Evolutionary conservation across 2,113 vertebrate genomes (phyloP), one percentile per base, ranked within the genome.

Genomic region (Thamnaconus septentrionalis): DNA sequence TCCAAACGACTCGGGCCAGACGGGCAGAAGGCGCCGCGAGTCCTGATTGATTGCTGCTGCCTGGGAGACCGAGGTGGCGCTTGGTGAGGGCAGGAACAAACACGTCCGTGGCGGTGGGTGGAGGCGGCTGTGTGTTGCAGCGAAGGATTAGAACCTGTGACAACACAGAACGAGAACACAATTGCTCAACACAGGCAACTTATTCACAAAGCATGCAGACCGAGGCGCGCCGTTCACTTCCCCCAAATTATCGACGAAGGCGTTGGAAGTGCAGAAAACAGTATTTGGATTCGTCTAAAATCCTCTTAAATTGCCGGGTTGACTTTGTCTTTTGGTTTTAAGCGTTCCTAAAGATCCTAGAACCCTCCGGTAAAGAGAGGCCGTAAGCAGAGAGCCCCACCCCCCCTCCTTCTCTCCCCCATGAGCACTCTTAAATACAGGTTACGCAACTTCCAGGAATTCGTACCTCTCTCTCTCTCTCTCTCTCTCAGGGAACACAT

Each of bases 401-500:
- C 18, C 18, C 18, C 18, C 18, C 18, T 31, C 18, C 18, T 31
- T 31, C 18, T 31, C 43, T 63, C 55, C 31, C 49, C 49, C 31
- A 53, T 41, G 59, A 4, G 53, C 56, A 64, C 69, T 10, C 11
- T 4, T 47, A 11, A 56, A 41, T 50, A 71, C 12, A 54, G 59
- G 64, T 81, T 76, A 58, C 6, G 4, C 54, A 85, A 85, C 69
- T 79, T 78, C 77, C 61, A 64, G 70, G 75, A 79, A 83, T 78
- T 81, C 67, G 64, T 51, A 53, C 69, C 47, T 60, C 56, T 51
- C 48, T n/a, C 46, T 59, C 50, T 52, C 18, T 31, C 18, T 31
- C 18, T 31, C 18, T 31, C 18, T 31, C 18, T 31, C 18, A n/a
- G 50, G n/a, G n/a, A 52, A 40, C 39, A 55, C 53, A 73, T 60